Evolutionary conservation across 2,888 invertebrate genomes (phyloP).

Genomic region (Amaurobius ferox): DNA sequence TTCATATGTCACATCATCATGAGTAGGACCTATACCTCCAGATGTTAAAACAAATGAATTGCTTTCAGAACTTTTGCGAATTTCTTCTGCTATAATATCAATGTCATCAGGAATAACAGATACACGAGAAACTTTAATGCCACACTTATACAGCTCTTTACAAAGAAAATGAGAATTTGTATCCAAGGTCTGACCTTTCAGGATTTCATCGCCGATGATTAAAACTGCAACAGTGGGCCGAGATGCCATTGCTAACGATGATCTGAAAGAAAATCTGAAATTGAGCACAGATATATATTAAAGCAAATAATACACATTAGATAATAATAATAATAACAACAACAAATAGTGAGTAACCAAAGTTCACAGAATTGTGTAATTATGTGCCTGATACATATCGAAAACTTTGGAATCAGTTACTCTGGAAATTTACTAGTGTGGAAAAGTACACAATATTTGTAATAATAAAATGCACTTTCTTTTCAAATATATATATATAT

Average conservation of each 20-base stretch:
- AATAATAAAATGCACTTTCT: no score
- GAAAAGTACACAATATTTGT: no score
- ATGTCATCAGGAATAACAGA: constrained; percentile 84
- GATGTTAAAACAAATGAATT: constrained; percentile 85
- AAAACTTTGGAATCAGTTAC: no score
- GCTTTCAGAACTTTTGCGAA: constrained; percentile 81
- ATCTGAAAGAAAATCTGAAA: no score
- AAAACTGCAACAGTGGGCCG: constrained; percentile 72
- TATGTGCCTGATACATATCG: no score
- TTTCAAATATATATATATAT: no score
- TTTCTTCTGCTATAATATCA: constrained; percentile 82
- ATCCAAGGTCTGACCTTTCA: constrained; percentile 84
- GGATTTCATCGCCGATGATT: constrained; percentile 87
- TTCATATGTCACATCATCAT: constrained; percentile 87
- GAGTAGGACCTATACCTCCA: constrained; percentile 88
- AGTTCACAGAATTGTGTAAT: no score
- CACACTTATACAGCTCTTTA: constrained; percentile 81
- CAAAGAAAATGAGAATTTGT: constrained; percentile 84
- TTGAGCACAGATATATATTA: no score
- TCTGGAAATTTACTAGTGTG: no score
- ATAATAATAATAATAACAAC: no score
- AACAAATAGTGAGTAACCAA: no score
- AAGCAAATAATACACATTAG: no score
- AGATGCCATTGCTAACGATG: constrained; percentile 54
- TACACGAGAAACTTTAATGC: constrained; percentile 82